These are phyloP conservation scores for Dromiciops gliroides DNA, from an alignment of 2,113 vertebrate genomes.

Conservation along the genomic window DNA sequence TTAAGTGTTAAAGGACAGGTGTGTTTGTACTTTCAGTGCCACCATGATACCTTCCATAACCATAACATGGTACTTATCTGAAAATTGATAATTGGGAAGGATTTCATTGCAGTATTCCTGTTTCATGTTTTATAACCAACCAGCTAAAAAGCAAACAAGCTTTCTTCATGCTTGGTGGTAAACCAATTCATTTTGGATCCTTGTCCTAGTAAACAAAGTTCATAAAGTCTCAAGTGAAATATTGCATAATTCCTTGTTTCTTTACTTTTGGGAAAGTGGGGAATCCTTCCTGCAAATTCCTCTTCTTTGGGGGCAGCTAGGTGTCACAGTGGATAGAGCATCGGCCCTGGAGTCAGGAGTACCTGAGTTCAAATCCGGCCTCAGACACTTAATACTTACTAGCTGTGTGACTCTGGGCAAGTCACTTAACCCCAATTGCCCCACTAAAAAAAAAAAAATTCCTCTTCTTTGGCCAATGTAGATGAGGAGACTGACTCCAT, in stretches of 20 bases:
- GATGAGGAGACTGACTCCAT: background rate
- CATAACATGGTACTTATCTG: constrained; percentile 2
- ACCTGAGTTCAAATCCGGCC: no score
- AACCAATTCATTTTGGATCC: constrained; percentile 34
- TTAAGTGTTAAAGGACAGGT: constrained; percentile 33
- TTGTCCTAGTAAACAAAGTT: constrained; percentile 32
- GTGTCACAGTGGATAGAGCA: no score
- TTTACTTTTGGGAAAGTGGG: constrained; percentile 18
- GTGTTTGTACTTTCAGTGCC: constrained; percentile 40
- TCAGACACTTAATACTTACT: no score
- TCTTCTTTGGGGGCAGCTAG: no score
- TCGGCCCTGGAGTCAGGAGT: no score
- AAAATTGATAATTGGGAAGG: constrained; percentile 32
- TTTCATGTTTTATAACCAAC: constrained; percentile 29
- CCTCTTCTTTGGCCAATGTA: background rate
- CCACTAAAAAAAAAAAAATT: no score
- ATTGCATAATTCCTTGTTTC: constrained; percentile 11
- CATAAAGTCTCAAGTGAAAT: constrained; percentile 45
- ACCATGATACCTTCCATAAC: constrained; percentile 29
- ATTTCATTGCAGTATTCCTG: constrained; percentile 20
- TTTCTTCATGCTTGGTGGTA: background rate
- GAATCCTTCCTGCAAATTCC: background rate
- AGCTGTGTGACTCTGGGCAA: no score
- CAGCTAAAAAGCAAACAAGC: constrained; percentile 35
- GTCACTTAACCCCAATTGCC: no score